Evolutionary conservation across 2,888 invertebrate species (phyloP), one percentile per base, ranked within the genome.

Genomic region (Corythucha ciliata): DNA sequence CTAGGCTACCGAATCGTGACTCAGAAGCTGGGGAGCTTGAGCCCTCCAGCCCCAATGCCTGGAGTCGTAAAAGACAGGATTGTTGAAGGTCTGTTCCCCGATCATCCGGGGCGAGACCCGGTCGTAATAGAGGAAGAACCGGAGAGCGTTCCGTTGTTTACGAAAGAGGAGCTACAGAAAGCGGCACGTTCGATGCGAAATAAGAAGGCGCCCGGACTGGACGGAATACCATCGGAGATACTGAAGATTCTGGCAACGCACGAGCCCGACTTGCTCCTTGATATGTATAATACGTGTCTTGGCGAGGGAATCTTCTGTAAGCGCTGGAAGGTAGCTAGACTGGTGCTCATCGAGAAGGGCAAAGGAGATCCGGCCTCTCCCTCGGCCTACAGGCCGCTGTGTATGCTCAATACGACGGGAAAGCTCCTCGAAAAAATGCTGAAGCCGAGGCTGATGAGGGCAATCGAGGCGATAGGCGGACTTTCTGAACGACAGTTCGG

Each of bases 351-450:
- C 24, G 22, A 39, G 6, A 53, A 53, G 32, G 49, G 45, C 2
- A 53, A 53, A 27, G 49, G 36, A 3, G 45, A 50, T 20, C 44
- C 53, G 2, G 29, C 20, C 27, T 12, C 25, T 7, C 42, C 54
- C n/a, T 51, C 54, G 5, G 45, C 44, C n/a, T 44, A 32, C 40
- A 27, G 39, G 27, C 50, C 50, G 14, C 25, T 51, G 10, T 45
- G 50, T 22, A 45, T 54, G 50, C 26, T 54, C 39, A 33, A 54
- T 27, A 54, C 50, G 32, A 33, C 36, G 24, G 37, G 45, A 20
- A 45, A 51, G 52, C 44, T 64, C 0, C 53, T 61, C 5, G 64
- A 65, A 50, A 60, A 58, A 37, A 8, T 64, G n/a, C 42, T 63
- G 22, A 57, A 56, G 32, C 48, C 41, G n/a, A 58, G 63, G 44